Percentiles rank a stretch among this genome's conserved stretches.
These are phyloP conservation scores for Athalia rosae DNA, from an alignment of 2,888 invertebrate genomes.

Conservation along the genomic window DNA sequence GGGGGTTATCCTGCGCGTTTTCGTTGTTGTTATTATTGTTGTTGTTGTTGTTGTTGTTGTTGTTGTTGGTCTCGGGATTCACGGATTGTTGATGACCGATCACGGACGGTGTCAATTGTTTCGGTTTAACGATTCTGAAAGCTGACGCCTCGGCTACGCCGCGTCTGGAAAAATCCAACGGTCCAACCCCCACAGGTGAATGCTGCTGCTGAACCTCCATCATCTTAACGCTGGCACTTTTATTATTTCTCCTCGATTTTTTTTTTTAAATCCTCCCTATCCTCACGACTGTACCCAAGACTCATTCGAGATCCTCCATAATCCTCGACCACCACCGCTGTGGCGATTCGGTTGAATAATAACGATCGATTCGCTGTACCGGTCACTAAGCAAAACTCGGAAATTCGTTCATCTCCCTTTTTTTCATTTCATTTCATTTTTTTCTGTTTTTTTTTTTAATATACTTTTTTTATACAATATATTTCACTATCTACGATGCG, in stretches of 20 bases:
- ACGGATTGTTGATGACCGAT: slow-evolving; percentile 62
- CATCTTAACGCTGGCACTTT: slow-evolving; percentile 49
- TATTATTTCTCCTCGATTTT: background rate
- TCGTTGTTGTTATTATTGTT: too few relatives aligned
- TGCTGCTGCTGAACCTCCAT: slow-evolving; percentile 71
- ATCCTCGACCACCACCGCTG: too few relatives aligned
- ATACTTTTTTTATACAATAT: too few relatives aligned
- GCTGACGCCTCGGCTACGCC: slow-evolving; percentile 72
- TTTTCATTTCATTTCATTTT: too few relatives aligned
- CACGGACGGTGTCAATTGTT: slow-evolving; percentile 60
- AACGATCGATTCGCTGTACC: background rate
- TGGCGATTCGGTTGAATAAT: too few relatives aligned
- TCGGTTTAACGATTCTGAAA: slow-evolving; percentile 71
- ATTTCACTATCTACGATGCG: too few relatives aligned
- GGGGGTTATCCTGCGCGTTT: slow-evolving; percentile 63
- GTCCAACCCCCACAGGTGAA: slow-evolving; percentile 72
- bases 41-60: slow-evolving; percentile 65
- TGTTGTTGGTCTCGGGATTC: slow-evolving; percentile 62
- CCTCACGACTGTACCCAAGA: too few relatives aligned
- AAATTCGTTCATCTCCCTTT: background rate
- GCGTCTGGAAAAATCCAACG: slow-evolving; percentile 70
- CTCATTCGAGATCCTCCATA: background rate
- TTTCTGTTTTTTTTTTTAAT: too few relatives aligned
- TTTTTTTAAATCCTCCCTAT: too few relatives aligned
- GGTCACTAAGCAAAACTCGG: too few relatives aligned